These are phyloP conservation scores for Machimus atricapillus DNA, from an alignment of 2,888 invertebrate genomes.

Conservation along the genomic window DNA sequence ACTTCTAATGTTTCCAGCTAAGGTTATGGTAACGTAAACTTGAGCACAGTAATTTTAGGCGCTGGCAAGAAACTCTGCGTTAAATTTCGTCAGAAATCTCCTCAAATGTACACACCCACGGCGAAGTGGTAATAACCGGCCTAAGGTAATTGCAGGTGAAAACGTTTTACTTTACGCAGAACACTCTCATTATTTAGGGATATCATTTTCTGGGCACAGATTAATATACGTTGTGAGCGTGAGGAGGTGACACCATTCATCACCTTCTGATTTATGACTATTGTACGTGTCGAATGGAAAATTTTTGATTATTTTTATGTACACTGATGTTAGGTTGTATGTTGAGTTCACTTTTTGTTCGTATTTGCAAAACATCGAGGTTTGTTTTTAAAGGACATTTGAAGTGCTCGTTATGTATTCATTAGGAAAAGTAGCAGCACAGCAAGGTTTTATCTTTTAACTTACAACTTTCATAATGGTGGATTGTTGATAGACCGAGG, in stretches of 20 bases:
- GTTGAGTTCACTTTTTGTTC: neutral
- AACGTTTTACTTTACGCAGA: neutral
- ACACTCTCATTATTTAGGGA: neutral
- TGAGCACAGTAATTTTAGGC: neutral
- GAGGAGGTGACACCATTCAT: neutral
- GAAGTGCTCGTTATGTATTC: no score
- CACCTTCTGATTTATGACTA: neutral
- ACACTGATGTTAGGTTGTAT: neutral
- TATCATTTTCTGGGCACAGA: neutral
- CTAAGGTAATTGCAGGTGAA: neutral
- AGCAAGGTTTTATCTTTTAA: no score
- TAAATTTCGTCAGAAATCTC: neutral
- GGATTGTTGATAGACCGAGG: neutral
- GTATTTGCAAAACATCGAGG: neutral
- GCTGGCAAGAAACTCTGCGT: neutral
- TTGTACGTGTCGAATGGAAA: neutral
- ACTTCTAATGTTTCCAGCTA: conserved; percentile 3
- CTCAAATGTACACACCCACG: neutral
- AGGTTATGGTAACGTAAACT: conserved; percentile 6
- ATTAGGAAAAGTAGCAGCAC: no score
- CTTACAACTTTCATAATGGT: no score
- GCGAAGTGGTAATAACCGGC: neutral
- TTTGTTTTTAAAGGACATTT: neutral
- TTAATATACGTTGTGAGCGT: neutral
- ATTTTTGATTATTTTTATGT: neutral